Percentiles rank a stretch among this genome's conserved stretches.
These are phyloP conservation scores for Myripristis jacobus DNA, from an alignment of 2,797 vertebrate species.

Conservation along the genomic window DNA sequence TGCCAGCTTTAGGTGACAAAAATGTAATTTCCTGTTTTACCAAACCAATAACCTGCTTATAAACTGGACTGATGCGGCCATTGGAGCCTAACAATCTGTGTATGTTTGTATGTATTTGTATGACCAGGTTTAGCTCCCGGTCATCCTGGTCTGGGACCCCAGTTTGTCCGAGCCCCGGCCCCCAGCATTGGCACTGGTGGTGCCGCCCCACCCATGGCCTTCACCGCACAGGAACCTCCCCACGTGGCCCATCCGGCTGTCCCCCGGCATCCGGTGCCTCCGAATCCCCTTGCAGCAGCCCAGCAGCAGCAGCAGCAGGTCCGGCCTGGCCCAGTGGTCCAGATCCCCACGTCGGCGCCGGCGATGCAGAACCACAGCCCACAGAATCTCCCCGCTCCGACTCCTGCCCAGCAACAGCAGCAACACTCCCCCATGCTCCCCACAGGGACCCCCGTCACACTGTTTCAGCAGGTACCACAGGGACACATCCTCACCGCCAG, in stretches of 20 bases:
- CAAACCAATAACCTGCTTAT: background rate
- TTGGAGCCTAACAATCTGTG: constrained; percentile 2
- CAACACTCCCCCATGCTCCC: constrained; percentile 90
- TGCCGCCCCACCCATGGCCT: constrained; percentile 88
- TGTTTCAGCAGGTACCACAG: constrained; percentile 95
- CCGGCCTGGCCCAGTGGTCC: constrained; percentile 81
- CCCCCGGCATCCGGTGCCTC: constrained; percentile 85
- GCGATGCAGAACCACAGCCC: constrained; percentile 88
- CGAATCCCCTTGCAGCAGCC: constrained; percentile 84
- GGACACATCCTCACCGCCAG: constrained; percentile 93
- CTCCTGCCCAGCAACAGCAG: constrained; percentile 70
- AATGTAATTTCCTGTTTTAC: background rate
- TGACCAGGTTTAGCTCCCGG: constrained; percentile 82
- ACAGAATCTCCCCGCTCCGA: constrained; percentile 71
- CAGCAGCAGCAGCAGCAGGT: constrained; percentile 84
- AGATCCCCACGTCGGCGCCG: constrained; percentile 85
- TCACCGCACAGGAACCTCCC: constrained; percentile 88
- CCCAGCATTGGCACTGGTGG: constrained; percentile 85
- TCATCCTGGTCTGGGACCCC: constrained; percentile 85
- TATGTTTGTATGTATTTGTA: constrained; percentile 20
- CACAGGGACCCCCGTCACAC: constrained; percentile 89
- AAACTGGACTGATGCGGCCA: background rate
- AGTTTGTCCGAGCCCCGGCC: constrained; percentile 86
- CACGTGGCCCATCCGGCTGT: constrained; percentile 86
- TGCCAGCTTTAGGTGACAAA: no score